Base-by-base conservation (phyloP, 2,888 invertebrate species). In the Lycophotia porphyrea region DNA sequence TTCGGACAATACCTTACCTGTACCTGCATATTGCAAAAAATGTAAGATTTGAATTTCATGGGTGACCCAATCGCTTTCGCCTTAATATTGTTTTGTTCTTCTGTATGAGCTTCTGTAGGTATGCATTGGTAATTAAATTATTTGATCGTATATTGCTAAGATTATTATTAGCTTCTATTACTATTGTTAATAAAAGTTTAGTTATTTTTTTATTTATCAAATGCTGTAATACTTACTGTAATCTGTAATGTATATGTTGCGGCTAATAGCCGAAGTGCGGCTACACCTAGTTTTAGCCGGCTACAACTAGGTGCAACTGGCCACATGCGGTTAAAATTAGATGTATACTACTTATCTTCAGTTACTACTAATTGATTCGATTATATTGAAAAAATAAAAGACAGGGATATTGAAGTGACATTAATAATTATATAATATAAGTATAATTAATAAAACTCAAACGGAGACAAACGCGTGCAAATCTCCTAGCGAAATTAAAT, bases 81-180 rank as follows among this genome's bases (percentile, higher is more conserved):
- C 27, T 31, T 63, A 47, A 24, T 61, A 34, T 36, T 61, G 60
- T 24, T 34, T 24, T 34, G 5, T 27, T 55, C 13, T 13, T n/a
- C 5, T 15, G 60, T 75, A 60, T 21, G 18, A 60, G n/a, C 58
- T 44, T n/a, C n/a, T n/a, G n/a, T n/a, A n/a, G n/a, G 63, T 82
- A 80, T 34, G 42, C 24, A 61, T 27, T 58, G 7, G 39, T 70
- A 67, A 82, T 44, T 27, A 55, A 42, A 31, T 8, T 52, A 47
- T 34, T 27, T 47, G 2, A 31, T 44, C 52, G 27, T 49, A 49
- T 78, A 7, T 52, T 58, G n/a, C 5, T 11, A 27, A 78, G 21
- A 58, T 7, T 55, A 42, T 39, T n/a, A 7, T 67, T 31, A 47
- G n/a, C 21, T 58, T 31, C 1, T 76, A 18, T n/a, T 47, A 55